Percentiles rank a stretch among this genome's conserved stretches.
Conservation (phyloP, 37 sponge, comb jelly and placozoan genomes). For the Ephydatia muelleri region DNA sequence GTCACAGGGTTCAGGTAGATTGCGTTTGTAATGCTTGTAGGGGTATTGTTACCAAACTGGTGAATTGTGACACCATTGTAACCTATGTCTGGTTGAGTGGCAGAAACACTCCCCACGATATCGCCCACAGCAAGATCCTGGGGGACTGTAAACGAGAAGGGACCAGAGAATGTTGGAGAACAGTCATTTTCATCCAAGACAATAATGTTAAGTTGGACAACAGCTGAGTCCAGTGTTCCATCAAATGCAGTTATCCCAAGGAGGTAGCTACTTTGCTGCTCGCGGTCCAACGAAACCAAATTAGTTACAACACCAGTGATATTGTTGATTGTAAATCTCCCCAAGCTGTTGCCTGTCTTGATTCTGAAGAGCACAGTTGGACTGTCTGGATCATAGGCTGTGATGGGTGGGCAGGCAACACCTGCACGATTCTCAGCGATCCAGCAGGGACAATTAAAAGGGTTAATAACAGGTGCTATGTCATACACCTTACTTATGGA, state of each 20-base stretch:
- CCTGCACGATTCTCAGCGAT: slow-evolving; percentile 38
- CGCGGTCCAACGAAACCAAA: slow-evolving; percentile 9
- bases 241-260: slow-evolving; percentile 39
- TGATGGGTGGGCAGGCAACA: slow-evolving; percentile 30
- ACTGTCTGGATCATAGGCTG: slow-evolving; percentile 59
- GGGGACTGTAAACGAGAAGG: slow-evolving; percentile 19
- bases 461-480: slow-evolving; percentile 54
- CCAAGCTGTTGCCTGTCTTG: slow-evolving; percentile 25
- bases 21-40: not conserved
- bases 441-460: slow-evolving; percentile 66
- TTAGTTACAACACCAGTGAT: slow-evolving; percentile 48
- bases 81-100: slow-evolving; percentile 42
- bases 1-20: slow-evolving; percentile 40
- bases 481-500: slow-evolving; percentile 42
- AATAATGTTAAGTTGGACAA: slow-evolving; percentile 31
- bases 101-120: slow-evolving; percentile 33
- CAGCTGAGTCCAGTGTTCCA: slow-evolving; percentile 21
- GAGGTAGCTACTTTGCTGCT: slow-evolving; percentile 16
- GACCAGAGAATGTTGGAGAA: not conserved
- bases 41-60: not conserved
- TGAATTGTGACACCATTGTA: slow-evolving; percentile 52
- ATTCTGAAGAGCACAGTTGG: slow-evolving; percentile 31
- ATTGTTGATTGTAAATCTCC: slow-evolving; percentile 51
- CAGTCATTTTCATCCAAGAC: slow-evolving; percentile 61
- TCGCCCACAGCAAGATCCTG: slow-evolving; percentile 36